Evolutionary conservation across 2,888 invertebrate species (phyloP).

Genomic region (Romanomermis culicivorax): DNA sequence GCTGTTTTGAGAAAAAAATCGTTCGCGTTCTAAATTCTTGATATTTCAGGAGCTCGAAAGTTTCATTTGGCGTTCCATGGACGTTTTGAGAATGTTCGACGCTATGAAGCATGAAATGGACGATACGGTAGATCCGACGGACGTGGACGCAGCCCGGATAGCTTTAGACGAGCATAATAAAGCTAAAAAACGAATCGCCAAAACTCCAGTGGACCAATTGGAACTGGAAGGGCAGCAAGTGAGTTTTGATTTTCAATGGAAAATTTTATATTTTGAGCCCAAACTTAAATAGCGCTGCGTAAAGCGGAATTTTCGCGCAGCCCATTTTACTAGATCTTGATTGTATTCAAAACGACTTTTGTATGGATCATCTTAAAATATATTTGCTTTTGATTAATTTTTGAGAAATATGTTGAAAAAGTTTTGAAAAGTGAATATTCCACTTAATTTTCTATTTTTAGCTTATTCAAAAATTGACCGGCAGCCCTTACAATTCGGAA

Average conservation of each 20-base stretch:
- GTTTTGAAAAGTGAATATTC: too few relatives aligned
- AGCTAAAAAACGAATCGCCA: constrained; percentile 75
- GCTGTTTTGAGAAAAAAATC: too few relatives aligned
- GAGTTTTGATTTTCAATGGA: too few relatives aligned
- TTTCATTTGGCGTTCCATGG: constrained; percentile 82
- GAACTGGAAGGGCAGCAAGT: constrained; percentile 60
- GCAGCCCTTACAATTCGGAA: too few relatives aligned
- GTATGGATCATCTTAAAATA: too few relatives aligned
- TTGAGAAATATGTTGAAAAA: too few relatives aligned
- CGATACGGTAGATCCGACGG: constrained; percentile 78
- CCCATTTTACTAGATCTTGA: too few relatives aligned
- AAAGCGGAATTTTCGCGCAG: too few relatives aligned
- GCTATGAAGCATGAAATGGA: constrained; percentile 77
- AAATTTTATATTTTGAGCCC: background rate
- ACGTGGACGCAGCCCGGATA: constrained; percentile 70
- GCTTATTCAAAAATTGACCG: constrained; percentile 10
- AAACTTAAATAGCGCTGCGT: background rate
- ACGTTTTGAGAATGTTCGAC: constrained; percentile 70
- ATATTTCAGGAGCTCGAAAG: constrained; percentile 59
- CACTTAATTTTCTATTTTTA: too few relatives aligned
- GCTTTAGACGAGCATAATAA: constrained; percentile 78
- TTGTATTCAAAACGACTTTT: too few relatives aligned
- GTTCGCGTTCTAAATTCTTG: background rate
- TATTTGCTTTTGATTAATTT: too few relatives aligned
- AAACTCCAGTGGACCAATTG: constrained; percentile 77